Percentiles rank a stretch among this genome's conserved stretches.
These are phyloP conservation scores for Cyprinodon tularosa DNA, from an alignment of 2,113 vertebrate genomes.

Conservation along the genomic window DNA sequence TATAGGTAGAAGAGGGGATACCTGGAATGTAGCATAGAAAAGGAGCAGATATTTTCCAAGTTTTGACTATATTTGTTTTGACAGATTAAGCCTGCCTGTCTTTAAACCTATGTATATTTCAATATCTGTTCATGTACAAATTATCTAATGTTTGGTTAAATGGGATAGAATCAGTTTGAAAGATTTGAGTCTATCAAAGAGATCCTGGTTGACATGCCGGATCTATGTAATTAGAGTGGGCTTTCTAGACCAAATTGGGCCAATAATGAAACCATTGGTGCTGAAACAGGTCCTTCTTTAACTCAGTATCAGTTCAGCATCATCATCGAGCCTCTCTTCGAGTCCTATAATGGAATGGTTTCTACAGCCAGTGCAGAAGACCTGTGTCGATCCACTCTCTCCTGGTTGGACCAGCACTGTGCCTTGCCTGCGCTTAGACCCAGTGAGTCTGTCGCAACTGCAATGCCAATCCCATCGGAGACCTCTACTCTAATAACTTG, in stretches of 20 bases:
- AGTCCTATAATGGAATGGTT: constrained; percentile 96
- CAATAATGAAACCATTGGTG: not conserved
- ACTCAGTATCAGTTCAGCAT: constrained; percentile 89
- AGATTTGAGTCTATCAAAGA: too few relatives aligned
- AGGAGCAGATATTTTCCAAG: too few relatives aligned
- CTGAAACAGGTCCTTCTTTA: constrained; percentile 73
- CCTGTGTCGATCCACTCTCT: constrained; percentile 87
- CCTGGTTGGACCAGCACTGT: constrained; percentile 96
- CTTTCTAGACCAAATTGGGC: not conserved
- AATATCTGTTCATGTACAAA: constrained; percentile 2
- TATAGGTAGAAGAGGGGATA: too few relatives aligned
- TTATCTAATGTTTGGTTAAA: constrained; percentile 3
- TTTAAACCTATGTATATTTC: not conserved
- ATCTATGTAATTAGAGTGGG: not conserved
- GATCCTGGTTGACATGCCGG: too few relatives aligned
- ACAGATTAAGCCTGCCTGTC: too few relatives aligned
- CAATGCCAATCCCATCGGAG: not conserved
- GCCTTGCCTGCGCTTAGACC: constrained; percentile 90
- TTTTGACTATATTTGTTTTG: too few relatives aligned
- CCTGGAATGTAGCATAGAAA: too few relatives aligned
- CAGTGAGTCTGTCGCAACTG: constrained; percentile 79
- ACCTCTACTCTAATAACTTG: not conserved
- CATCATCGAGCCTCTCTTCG: constrained; percentile 94
- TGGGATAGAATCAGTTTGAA: too few relatives aligned
- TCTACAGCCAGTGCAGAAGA: constrained; percentile 91